phyloP scores from a whole-genome alignment of 2,113 vertebrate genomes.

The Gracilinanus agilis region DNA sequence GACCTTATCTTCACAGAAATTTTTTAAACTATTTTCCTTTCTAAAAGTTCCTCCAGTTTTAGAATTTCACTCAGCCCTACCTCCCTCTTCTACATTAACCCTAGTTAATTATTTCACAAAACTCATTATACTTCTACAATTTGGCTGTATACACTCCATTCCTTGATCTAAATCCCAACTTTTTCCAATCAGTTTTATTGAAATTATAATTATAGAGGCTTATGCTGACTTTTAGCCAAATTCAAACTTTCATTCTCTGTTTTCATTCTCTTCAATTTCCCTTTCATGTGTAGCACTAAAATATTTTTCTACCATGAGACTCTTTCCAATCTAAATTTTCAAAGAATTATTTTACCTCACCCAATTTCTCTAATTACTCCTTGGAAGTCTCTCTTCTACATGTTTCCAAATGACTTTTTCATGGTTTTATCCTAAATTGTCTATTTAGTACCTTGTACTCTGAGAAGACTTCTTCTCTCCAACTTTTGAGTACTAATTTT shows the following conservation, averaged over 20 bases:
- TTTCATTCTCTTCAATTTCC: not conserved
- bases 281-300: not conserved
- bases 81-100: conserved; percentile 24
- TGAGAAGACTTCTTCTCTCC: not conserved
- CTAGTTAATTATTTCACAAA: conserved; percentile 44
- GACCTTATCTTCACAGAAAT: conserved; percentile 45
- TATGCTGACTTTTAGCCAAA: conserved; percentile 5
- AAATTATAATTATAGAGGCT: not conserved
- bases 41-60: conserved; percentile 37
- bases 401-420: not conserved
- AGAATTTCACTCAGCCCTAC: conserved; percentile 41
- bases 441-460: not conserved
- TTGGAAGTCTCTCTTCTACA: not conserved
- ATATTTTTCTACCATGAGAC: conserved; percentile 13
- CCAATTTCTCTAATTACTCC: not conserved
- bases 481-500: not conserved
- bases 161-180: not conserved
- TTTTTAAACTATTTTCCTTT: not conserved
- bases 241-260: conserved; percentile 7
- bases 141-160: not conserved
- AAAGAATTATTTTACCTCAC: not conserved
- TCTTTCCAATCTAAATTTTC: not conserved
- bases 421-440: not conserved
- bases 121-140: not conserved
- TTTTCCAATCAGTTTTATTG: not conserved